phyloP scores from a whole-genome alignment of 2,113 vertebrate genomes.

The Alosa alosa region DNA sequence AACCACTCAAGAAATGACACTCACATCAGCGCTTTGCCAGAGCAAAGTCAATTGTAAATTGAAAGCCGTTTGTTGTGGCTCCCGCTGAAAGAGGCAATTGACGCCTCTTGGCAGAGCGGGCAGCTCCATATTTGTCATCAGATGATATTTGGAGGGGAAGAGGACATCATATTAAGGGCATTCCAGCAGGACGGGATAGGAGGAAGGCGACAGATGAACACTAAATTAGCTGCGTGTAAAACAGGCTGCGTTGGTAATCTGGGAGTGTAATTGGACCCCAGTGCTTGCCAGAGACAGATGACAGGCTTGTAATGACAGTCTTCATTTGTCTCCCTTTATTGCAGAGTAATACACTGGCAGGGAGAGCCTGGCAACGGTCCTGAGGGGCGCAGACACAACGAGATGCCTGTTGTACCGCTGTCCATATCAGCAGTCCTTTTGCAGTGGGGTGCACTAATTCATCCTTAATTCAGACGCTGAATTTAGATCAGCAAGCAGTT shows the following conservation, averaged over 20 bases:
- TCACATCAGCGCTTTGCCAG: conserved; percentile 14
- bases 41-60: conserved; percentile 30
- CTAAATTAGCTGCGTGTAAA: conserved; percentile 54
- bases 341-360: conserved; percentile 38
- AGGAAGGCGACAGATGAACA: conserved; percentile 50
- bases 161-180: conserved; percentile 26
- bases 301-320: conserved; percentile 46
- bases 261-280: conserved; percentile 47
- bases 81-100: conserved; percentile 42
- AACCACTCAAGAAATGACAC: conserved; percentile 33
- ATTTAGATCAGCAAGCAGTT: not conserved
- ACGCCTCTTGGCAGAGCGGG: conserved; percentile 34
- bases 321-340: conserved; percentile 55
- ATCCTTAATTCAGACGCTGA: not conserved
- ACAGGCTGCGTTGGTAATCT: conserved; percentile 52
- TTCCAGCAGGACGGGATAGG: conserved; percentile 29
- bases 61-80: conserved; percentile 31
- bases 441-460: not conserved
- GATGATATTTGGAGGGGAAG: conserved; percentile 22
- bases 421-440: not conserved
- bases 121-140: conserved; percentile 38
- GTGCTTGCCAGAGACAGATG: conserved; percentile 40
- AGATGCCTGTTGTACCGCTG: not conserved
- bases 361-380: conserved; percentile 35
- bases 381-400: conserved; percentile 1